A percentile compares a stretch with the other conserved stretches of the same genome.
Evolutionary conservation across 2,888 invertebrate species (phyloP).

Genomic region (Siphlonurus alternatus): DNA sequence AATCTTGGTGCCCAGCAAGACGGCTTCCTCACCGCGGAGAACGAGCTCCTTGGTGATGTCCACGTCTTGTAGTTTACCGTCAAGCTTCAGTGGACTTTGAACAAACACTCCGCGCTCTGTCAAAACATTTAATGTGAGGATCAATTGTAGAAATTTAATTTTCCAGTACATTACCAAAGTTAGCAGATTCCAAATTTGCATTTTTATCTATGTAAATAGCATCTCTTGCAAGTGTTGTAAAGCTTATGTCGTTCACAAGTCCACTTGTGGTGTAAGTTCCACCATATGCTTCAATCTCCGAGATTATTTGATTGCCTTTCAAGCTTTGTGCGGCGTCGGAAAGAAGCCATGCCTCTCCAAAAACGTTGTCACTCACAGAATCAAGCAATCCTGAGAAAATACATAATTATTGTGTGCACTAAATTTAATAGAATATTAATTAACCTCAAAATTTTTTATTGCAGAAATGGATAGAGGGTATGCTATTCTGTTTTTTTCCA

Average conservation of each 20-base stretch:
- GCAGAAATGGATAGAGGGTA: too few species aligned
- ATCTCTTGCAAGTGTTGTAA: constrained; percentile 23
- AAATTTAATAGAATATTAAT: too few species aligned
- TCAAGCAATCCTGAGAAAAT: constrained; percentile 20
- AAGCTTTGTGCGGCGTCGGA: constrained; percentile 22
- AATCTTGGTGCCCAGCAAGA: constrained; percentile 17
- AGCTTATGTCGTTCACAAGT: constrained; percentile 25
- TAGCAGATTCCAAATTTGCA: constrained; percentile 23
- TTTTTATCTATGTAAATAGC: constrained; percentile 26
- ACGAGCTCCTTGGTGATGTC: background rate
- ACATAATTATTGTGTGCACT: too few species aligned
- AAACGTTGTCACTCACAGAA: constrained; percentile 24
- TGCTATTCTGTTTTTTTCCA: too few species aligned
- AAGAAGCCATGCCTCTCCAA: constrained; percentile 28
- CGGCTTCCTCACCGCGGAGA: constrained; percentile 2
- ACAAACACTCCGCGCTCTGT: constrained; percentile 18
- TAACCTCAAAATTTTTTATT: too few species aligned
- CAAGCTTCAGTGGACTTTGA: constrained; percentile 20
- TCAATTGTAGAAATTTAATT: constrained; percentile 7
- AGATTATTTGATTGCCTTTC: constrained; percentile 14
- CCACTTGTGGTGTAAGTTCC: constrained; percentile 17
- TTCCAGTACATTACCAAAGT: constrained; percentile 32
- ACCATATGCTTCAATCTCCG: constrained; percentile 15
- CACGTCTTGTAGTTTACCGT: background rate
- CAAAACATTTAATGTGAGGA: constrained; percentile 17